Conservation (phyloP, 2,113 vertebrate species). For the Tyrannus savana region DNA sequence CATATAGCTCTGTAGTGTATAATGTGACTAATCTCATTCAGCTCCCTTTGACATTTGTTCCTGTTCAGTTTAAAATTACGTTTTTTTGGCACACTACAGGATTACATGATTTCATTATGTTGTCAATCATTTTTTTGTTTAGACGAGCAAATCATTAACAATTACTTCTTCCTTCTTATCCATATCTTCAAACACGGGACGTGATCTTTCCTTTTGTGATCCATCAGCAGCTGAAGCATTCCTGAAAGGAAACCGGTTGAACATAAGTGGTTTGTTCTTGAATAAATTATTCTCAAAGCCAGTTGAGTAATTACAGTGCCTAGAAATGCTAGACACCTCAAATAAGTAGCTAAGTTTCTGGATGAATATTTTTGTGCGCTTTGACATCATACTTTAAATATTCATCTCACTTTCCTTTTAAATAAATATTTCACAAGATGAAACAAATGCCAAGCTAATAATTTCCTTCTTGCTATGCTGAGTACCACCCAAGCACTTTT, state of each 20-base stretch:
- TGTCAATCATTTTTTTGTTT: neutral
- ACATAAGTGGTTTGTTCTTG: neutral
- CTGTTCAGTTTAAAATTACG: neutral
- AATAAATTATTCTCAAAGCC: neutral
- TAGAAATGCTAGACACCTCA: neutral
- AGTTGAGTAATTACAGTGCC: neutral
- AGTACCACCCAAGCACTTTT: neutral
- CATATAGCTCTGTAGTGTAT: neutral
- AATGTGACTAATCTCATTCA: neutral
- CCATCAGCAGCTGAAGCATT: neutral
- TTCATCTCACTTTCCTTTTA: neutral
- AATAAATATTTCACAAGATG: slow-evolving; percentile 8
- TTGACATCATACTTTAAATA: neutral
- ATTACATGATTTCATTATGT: neutral
- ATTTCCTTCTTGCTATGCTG: neutral
- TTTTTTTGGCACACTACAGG: neutral
- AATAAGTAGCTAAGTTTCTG: neutral
- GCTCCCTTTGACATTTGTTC: neutral
- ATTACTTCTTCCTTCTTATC: slow-evolving; percentile 27
- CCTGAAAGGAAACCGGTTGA: slow-evolving; percentile 1
- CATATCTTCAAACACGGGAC: neutral
- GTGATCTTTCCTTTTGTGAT: neutral
- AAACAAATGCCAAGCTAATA: neutral
- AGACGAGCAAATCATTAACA: neutral
- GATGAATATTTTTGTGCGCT: neutral